Evolutionary conservation across 2,888 invertebrate species (phyloP).

Genomic region (Troides oblongomaculatus): DNA sequence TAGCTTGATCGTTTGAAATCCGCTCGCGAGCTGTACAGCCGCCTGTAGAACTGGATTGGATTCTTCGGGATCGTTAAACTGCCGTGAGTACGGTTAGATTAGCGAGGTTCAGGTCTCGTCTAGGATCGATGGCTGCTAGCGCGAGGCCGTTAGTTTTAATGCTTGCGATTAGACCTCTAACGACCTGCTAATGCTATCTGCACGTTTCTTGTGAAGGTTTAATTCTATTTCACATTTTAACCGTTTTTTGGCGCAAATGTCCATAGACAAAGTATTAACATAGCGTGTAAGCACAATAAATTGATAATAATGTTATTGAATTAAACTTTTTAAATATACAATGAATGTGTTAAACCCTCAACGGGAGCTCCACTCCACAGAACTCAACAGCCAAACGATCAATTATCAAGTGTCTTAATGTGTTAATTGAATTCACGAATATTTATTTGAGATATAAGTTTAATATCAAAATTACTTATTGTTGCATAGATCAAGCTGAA

Average conservation of each 20-base stretch:
- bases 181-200: not conserved
- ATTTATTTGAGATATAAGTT: no score
- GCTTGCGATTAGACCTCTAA: not conserved
- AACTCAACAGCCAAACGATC: no score
- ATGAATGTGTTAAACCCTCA: no score
- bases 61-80: slow-evolving; percentile 3
- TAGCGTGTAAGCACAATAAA: no score
- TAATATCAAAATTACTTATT: no score
- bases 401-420: no score
- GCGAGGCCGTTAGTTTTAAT: not conserved
- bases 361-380: no score
- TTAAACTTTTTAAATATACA: no score
- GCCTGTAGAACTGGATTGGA: slow-evolving; percentile 11
- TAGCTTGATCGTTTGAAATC: not conserved
- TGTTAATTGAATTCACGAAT: no score
- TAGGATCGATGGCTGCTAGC: not conserved
- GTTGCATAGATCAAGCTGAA: no score
- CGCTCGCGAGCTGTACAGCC: not conserved
- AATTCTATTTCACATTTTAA: not conserved
- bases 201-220: not conserved
- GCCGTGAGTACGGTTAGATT: slow-evolving; percentile 7
- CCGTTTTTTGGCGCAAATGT: not conserved
- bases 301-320: no score
- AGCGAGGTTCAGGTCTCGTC: not conserved
- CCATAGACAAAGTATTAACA: not conserved